phyloP scores from a whole-genome alignment of 2,113 vertebrate species.

The Eudorcas thomsonii region DNA sequence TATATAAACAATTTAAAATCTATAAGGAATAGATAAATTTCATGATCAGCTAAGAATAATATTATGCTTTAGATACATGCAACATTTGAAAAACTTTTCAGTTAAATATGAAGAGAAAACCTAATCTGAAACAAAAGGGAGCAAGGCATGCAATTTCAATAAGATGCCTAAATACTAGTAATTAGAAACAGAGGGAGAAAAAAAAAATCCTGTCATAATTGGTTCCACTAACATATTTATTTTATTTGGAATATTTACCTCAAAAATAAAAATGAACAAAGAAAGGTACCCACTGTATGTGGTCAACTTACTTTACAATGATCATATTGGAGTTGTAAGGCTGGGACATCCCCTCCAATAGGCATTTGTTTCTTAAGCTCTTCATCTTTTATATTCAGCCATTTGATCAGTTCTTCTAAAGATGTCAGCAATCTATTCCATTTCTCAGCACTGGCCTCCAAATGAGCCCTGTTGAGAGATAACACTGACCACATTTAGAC shows the following conservation, averaged over 20 bases:
- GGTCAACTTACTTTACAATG: constrained; percentile 88
- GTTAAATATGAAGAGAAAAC: background rate
- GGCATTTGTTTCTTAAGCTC: constrained; percentile 97
- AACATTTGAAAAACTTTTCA: no score
- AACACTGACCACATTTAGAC: constrained; percentile 13
- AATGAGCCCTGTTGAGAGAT: constrained; percentile 85
- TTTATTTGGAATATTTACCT: background rate
- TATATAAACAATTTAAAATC: background rate
- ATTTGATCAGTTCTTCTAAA: constrained; percentile 94
- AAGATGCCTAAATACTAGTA: background rate
- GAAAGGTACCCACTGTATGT: background rate
- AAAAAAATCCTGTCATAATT: background rate
- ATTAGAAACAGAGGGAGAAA: background rate
- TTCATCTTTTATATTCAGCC: constrained; percentile 95
- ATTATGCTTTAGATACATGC: background rate
- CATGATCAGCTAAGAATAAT: background rate
- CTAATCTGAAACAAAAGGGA: background rate
- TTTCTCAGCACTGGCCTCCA: constrained; percentile 96
- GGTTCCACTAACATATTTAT: background rate
- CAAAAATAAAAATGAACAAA: background rate
- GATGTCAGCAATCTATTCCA: constrained; percentile 91
- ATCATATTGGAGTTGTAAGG: constrained; percentile 92
- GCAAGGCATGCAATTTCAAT: background rate
- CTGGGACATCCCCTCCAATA: constrained; percentile 93
- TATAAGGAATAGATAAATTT: background rate